phyloP scores from a whole-genome alignment of 2,888 invertebrate species.

The Punctoribates punctum region DNA sequence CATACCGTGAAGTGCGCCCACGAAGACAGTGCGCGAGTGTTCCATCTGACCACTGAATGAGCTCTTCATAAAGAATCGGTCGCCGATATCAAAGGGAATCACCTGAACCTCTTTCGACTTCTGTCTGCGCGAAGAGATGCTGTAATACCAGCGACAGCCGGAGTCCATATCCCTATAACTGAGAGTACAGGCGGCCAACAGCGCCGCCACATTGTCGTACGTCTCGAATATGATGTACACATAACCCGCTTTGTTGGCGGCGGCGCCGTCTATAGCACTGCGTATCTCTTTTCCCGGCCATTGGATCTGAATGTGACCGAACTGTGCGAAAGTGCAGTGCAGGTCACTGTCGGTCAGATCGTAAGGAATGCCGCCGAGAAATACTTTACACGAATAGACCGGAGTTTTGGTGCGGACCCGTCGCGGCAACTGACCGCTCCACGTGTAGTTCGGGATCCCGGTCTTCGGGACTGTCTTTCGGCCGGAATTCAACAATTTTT shows the following conservation, averaged over 20 bases:
- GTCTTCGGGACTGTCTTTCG: conserved; percentile 30
- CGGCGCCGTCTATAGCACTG: neutral
- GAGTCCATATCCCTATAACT: conserved; percentile 68
- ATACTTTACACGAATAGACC: conserved; percentile 72
- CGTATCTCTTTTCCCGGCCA: conserved; percentile 75
- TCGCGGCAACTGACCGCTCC: conserved; percentile 80
- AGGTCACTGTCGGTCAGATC: conserved; percentile 82
- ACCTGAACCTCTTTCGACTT: conserved; percentile 88
- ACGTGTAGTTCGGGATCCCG: conserved; percentile 70
- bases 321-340: conserved; percentile 75
- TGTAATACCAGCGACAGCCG: conserved; percentile 79
- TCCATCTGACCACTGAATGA: conserved; percentile 66
- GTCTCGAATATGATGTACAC: conserved; percentile 92
- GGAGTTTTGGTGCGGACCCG: conserved; percentile 71
- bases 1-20: conserved; percentile 91
- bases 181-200: conserved; percentile 73
- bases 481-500: neutral
- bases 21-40: conserved; percentile 90
- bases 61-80: conserved; percentile 71
- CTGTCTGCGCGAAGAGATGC: conserved; percentile 74
- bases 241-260: conserved; percentile 74
- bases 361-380: conserved; percentile 95
- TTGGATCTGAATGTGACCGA: conserved; percentile 83
- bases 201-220: conserved; percentile 80
- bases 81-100: conserved; percentile 90